phyloP scores from a whole-genome alignment of 2,113 vertebrate species.

The Amia ocellicauda region DNA sequence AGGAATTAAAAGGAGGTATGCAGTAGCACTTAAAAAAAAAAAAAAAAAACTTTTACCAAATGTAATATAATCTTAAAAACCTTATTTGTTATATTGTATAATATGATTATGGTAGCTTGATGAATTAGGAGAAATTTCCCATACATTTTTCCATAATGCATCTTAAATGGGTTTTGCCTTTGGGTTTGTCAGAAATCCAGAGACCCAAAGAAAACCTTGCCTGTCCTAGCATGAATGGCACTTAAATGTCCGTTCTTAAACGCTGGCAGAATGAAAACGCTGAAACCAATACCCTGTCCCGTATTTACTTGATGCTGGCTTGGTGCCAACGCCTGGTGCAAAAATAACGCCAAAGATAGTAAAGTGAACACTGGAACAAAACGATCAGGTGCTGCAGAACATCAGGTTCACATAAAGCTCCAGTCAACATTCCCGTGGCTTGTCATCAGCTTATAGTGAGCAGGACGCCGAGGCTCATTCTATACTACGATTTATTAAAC shows the following conservation, averaged over 20 bases:
- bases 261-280: background rate
- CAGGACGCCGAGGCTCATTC: background rate
- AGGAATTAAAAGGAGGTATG: background rate
- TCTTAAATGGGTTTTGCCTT: conserved; percentile 45
- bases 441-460: background rate
- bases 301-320: background rate
- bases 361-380: background rate
- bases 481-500: background rate
- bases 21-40: background rate
- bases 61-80: conserved; percentile 51
- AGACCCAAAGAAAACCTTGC: conserved; percentile 18
- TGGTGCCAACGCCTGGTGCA: background rate
- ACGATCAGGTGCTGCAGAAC: background rate
- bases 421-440: background rate
- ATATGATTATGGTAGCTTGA: conserved; percentile 62
- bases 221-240: conserved; percentile 9
- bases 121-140: conserved; percentile 57
- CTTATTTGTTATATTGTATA: conserved; percentile 66
- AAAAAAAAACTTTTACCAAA: background rate
- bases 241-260: background rate
- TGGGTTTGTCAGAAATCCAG: conserved; percentile 12
- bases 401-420: background rate
- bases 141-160: conserved; percentile 48
- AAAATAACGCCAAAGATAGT: background rate
- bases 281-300: background rate